These are phyloP conservation scores for Lordiphosa clarofinis DNA, from an alignment of 1,140 invertebrate genomes.

Conservation along the genomic window DNA sequence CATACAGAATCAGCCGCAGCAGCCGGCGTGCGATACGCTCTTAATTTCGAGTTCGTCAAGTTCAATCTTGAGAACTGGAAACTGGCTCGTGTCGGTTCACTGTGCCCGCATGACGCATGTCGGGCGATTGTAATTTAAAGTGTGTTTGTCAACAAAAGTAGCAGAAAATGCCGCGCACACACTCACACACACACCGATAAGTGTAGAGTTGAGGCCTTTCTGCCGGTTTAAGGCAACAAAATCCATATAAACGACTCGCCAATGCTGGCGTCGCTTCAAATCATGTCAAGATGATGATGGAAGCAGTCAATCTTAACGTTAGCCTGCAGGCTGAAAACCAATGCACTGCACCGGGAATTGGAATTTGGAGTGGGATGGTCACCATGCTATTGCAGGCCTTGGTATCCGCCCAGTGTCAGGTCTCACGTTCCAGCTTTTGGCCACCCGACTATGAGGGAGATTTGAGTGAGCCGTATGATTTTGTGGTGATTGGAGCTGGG, in stretches of 20 bases:
- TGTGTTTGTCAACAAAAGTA: neutral
- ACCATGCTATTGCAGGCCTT: conserved; percentile 81
- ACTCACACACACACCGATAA: neutral
- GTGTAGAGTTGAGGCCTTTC: conserved; percentile 15
- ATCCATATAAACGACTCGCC: conserved; percentile 49
- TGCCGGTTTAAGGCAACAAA: conserved; percentile 36
- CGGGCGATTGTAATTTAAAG: neutral
- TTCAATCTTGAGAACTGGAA: neutral
- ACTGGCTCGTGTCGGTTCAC: conserved; percentile 6
- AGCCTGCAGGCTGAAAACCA: conserved; percentile 2
- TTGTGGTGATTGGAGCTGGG: conserved; percentile 83
- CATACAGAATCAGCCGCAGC: too few species aligned
- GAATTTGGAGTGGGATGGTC: conserved; percentile 76
- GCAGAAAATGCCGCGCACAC: too few species aligned
- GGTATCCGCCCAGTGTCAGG: conserved; percentile 81
- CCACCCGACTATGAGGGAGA: conserved; percentile 81
- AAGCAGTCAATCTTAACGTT: conserved; percentile 3
- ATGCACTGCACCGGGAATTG: conserved; percentile 14
- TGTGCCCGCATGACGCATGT: conserved; percentile 4
- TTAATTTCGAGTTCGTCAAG: neutral
- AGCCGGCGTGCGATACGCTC: too few species aligned
- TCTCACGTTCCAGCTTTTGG: conserved; percentile 81
- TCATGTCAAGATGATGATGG: conserved; percentile 33
- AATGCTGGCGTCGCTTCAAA: conserved; percentile 22
- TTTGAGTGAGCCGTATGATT: conserved; percentile 79